These are phyloP conservation scores for Sebastiscus tertius DNA, from an alignment of 2,797 vertebrate genomes.

Conservation along the genomic window DNA sequence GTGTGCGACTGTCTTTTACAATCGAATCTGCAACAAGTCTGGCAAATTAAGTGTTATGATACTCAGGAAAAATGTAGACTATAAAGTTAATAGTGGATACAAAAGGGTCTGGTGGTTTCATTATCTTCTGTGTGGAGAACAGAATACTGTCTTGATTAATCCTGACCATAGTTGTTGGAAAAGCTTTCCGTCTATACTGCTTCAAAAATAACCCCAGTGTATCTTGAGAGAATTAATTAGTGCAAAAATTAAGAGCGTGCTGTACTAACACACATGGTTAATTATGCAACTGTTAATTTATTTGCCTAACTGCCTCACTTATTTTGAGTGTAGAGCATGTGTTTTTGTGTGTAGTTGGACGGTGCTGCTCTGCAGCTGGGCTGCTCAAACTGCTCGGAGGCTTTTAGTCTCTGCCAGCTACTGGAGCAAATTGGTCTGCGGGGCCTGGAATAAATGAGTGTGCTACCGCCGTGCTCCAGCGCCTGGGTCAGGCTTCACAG, in stretches of 20 bases:
- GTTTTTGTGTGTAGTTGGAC: conserved; percentile 1
- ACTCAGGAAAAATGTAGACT: neutral
- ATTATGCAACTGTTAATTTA: conserved; percentile 21
- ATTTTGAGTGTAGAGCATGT: neutral
- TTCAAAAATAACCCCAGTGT: neutral
- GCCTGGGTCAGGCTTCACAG: neutral
- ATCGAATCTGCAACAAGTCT: neutral
- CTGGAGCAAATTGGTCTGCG: conserved; percentile 20
- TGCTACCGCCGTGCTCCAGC: neutral
- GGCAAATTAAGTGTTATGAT: neutral
- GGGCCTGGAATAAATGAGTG: conserved; percentile 24
- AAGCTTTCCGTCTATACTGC: neutral
- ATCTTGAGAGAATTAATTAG: conserved; percentile 13
- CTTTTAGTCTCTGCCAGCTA: conserved; percentile 18
- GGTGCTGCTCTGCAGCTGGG: conserved; percentile 21
- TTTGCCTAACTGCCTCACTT: conserved; percentile 6
- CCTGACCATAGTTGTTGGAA: neutral
- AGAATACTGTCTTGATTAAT: neutral
- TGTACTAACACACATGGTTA: conserved; percentile 3
- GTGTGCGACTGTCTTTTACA: neutral
- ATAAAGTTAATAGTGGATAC: neutral
- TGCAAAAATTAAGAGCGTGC: conserved; percentile 6
- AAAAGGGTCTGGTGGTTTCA: neutral
- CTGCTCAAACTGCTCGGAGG: conserved; percentile 25
- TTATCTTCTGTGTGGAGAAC: neutral